Evolutionary conservation across 2,888 invertebrate species (phyloP).

Genomic region (Rhorus exstirpatorius): DNA sequence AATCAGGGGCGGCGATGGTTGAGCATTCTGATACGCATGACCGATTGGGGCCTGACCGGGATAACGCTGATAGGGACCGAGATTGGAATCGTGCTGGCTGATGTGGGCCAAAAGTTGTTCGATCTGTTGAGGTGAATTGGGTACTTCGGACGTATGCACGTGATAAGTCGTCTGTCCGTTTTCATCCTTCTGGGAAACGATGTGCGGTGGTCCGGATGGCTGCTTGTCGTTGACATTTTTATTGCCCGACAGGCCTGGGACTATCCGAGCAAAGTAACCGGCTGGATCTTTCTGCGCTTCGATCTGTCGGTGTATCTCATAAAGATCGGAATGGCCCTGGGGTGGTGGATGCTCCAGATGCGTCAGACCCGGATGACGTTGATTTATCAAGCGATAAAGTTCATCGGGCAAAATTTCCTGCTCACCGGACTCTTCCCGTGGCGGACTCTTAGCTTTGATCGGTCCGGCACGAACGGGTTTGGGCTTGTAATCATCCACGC

Average conservation of each 20-base stretch:
- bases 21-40: constrained; percentile 75
- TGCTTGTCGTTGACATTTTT: constrained; percentile 33
- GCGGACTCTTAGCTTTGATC: constrained; percentile 71
- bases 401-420: constrained; percentile 80
- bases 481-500: constrained; percentile 68
- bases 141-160: constrained; percentile 82
- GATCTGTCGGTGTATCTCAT: constrained; percentile 82
- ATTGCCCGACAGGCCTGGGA: constrained; percentile 18
- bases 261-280: constrained; percentile 74
- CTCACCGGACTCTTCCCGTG: constrained; percentile 72
- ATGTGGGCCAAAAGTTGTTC: constrained; percentile 84
- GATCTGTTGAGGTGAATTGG: constrained; percentile 82
- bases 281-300: constrained; percentile 75
- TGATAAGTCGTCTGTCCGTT: constrained; percentile 84
- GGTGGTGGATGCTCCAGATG: constrained; percentile 79
- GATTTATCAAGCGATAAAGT: constrained; percentile 81
- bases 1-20: constrained; percentile 73
- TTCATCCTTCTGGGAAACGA: constrained; percentile 81
- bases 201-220: constrained; percentile 76
- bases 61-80: constrained; percentile 82
- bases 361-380: constrained; percentile 82
- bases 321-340: constrained; percentile 79
- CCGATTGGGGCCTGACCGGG: constrained; percentile 78
- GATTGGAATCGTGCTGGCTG: constrained; percentile 82
- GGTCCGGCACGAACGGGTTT: constrained; percentile 67